Base-by-base conservation (phyloP, 2,797 vertebrate species). In the Syngnathus acus region DNA sequence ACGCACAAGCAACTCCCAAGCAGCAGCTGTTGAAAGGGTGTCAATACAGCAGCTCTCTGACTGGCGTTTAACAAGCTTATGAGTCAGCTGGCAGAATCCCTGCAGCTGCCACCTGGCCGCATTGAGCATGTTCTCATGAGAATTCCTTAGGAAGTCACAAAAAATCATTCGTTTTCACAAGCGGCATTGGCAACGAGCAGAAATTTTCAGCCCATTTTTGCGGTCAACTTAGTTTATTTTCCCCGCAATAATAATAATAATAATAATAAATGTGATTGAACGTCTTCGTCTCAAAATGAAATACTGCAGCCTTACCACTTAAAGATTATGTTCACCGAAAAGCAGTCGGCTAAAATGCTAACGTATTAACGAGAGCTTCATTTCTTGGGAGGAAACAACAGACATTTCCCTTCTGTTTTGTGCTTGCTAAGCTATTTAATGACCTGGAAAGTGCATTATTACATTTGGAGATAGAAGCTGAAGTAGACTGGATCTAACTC, bases 101-200 rank as follows among this genome's bases (percentile, higher is more conserved):
- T 78, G 60, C 76, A 81, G 71, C 76, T 75, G 71, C 65, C 74
- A 78, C 74, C 78, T 53, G 73, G 65, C 62, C 67, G 65, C 71
- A 74, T 62, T 69, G 69, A 71, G 72, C 65, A 38, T n/a, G n/a
- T 21, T 61, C 39, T 13, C 39, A 7, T 8, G 19, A 61, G 39
- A 61, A 61, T 61, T 13, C 11, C 9, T 6, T 42, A 61, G 7
- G 38, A 21, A 10, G 38, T 11, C 9, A 10, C 38, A 21, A 10
- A 42, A 39, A 42, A 61, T 40, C n/a, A 60, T 60, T 40, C 11
- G 10, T 42, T 39, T 60, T 42, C n/a, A 21, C 2, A 9, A n/a
- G n/a, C 17, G 21, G 21, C 9, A 8, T 21, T 60, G 39, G 11
- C 32, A 32, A 32, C 32, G 32, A 32, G 32, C 32, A 32, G 32